These are phyloP conservation scores for Halichoerus grypus DNA, from an alignment of 2,113 vertebrate genomes.

Conservation along the genomic window DNA sequence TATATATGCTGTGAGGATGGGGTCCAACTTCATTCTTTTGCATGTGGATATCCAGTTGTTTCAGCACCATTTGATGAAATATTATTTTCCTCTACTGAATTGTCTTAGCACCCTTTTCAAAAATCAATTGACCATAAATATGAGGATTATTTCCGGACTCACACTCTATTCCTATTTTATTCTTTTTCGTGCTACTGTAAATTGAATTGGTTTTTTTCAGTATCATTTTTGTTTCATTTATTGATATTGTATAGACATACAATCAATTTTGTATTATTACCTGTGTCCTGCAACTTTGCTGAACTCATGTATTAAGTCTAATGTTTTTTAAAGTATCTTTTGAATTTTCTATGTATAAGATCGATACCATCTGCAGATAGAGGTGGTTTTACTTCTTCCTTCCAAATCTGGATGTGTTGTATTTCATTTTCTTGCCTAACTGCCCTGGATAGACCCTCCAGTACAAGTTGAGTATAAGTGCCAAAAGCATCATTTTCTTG, in stretches of 20 bases:
- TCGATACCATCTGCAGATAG: not conserved
- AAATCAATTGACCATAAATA: not conserved
- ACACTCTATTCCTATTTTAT: not conserved
- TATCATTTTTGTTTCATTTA: not conserved
- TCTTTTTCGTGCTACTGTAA: not conserved
- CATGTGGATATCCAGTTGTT: not conserved
- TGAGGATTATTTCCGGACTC: not conserved
- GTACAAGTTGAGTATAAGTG: not conserved
- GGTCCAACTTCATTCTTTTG: not conserved
- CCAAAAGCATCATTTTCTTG: not conserved
- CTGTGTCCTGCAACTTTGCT: not conserved
- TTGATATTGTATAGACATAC: not conserved
- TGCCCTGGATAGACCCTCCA: not conserved
- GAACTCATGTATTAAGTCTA: not conserved
- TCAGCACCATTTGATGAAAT: not conserved
- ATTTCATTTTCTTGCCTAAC: not conserved
- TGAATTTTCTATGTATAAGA: not conserved
- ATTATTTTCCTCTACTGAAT: not conserved
- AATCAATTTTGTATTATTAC: not conserved
- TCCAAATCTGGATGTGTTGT: not conserved
- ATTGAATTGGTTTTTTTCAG: not conserved
- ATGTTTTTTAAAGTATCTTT: not conserved
- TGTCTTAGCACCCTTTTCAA: not conserved
- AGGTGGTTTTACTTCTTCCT: not conserved
- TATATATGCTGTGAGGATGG: not conserved